These are phyloP conservation scores for Tricholaema leucomelas DNA, from an alignment of 2,113 vertebrate species.

Conservation along the genomic window DNA sequence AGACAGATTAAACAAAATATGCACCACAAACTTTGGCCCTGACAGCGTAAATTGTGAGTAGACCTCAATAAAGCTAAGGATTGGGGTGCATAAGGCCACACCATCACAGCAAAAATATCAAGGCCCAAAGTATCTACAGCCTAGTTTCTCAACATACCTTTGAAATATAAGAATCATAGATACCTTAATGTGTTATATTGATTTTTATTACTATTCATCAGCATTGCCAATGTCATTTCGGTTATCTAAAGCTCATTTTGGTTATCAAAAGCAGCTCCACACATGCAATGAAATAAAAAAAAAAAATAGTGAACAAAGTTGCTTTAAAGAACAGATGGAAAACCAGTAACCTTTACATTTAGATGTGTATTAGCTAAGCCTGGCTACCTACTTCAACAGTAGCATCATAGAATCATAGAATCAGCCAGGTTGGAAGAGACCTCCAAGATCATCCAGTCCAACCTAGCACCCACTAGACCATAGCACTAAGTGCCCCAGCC, in stretches of 20 bases:
- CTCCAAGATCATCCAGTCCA: too few relatives aligned
- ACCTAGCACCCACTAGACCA: too few relatives aligned
- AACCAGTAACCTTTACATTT: not conserved
- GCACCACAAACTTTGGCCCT: not conserved
- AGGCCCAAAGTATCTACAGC: not conserved
- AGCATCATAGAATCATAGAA: too few relatives aligned
- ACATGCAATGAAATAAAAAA: not conserved
- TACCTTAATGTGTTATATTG: slow-evolving; percentile 12
- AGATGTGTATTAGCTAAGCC: not conserved
- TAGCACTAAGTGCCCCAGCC: too few relatives aligned
- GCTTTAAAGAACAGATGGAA: not conserved
- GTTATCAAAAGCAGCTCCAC: not conserved
- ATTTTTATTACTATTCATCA: slow-evolving; percentile 23
- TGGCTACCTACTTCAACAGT: not conserved
- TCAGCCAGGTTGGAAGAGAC: too few relatives aligned
- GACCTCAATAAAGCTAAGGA: not conserved
- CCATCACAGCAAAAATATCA: slow-evolving; percentile 13
- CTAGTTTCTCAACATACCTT: not conserved
- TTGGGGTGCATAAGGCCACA: not conserved
- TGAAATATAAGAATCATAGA: slow-evolving; percentile 4
- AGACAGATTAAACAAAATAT: not conserved
- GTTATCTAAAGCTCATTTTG: not conserved
- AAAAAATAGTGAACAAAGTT: not conserved
- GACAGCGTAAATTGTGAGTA: not conserved
- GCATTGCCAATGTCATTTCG: not conserved